These are phyloP conservation scores for Bombycilla garrulus DNA, from an alignment of 2,113 vertebrate genomes.

Conservation along the genomic window DNA sequence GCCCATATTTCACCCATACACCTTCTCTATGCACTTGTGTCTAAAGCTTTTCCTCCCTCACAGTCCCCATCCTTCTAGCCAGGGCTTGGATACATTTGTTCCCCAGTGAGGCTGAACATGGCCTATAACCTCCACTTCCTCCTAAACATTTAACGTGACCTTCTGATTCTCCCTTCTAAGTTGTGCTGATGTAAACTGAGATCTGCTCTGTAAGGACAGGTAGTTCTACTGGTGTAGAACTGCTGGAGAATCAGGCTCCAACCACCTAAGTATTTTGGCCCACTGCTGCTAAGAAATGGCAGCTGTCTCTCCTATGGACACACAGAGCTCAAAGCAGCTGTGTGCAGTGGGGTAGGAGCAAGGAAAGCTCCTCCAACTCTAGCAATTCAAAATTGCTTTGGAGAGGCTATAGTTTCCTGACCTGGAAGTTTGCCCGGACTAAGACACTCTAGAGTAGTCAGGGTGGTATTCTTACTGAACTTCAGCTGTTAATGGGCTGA, in stretches of 20 bases:
- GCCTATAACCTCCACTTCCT: slow-evolving; percentile 40
- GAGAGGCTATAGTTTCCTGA: background rate
- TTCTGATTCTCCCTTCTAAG: background rate
- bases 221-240: background rate
- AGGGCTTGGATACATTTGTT: background rate
- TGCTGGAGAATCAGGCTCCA: background rate
- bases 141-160: background rate
- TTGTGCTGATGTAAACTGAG: background rate
- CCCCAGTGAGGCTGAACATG: slow-evolving; percentile 1
- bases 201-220: background rate
- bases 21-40: background rate
- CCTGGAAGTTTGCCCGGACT: background rate
- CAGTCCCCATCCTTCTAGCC: background rate
- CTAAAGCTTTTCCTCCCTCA: background rate
- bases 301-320: background rate
- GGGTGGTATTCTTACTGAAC: background rate
- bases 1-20: background rate
- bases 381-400: background rate
- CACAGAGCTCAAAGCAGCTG: background rate
- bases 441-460: background rate
- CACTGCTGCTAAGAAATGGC: background rate
- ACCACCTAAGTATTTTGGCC: background rate
- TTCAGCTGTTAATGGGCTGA: background rate
- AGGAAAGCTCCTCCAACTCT: background rate
- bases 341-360: background rate